Evolutionary conservation across 2,113 vertebrate species (phyloP).

Genomic region (Sinocyclocheilus grahami): DNA sequence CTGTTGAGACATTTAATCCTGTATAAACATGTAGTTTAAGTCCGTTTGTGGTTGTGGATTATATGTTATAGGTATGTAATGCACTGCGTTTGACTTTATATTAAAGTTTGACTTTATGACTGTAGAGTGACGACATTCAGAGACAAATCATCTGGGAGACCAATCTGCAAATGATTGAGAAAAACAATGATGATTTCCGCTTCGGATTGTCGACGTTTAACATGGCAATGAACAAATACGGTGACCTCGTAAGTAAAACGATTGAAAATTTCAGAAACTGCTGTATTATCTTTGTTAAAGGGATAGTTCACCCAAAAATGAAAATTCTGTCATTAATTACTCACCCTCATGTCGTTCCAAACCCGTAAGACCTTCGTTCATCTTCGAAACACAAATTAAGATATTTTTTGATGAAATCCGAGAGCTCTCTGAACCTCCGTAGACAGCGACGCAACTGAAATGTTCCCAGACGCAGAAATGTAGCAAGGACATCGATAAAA

Average conservation of each 20-base stretch:
- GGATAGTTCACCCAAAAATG: too few relatives aligned
- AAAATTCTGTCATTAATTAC: too few relatives aligned
- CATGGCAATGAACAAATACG: conserved; percentile 79
- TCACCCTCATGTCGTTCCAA: too few relatives aligned
- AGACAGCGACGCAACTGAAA: too few relatives aligned
- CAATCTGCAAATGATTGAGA: conserved; percentile 69
- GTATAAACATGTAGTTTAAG: background rate
- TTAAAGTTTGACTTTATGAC: background rate
- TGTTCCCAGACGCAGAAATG: too few relatives aligned
- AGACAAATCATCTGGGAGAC: conserved; percentile 72
- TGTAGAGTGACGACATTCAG: conserved; percentile 54
- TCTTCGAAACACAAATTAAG: too few relatives aligned
- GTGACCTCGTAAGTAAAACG: conserved; percentile 68
- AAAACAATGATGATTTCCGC: conserved; percentile 68
- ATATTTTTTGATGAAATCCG: too few relatives aligned
- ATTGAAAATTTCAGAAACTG: background rate
- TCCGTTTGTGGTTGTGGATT: background rate
- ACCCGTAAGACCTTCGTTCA: too few relatives aligned
- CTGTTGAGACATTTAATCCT: background rate
- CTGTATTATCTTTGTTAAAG: background rate
- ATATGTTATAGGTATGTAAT: background rate
- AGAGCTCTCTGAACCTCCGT: too few relatives aligned
- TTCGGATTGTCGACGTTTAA: conserved; percentile 68
- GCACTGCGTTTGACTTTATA: background rate
- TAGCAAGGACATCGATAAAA: too few relatives aligned